Evolutionary conservation across 2,797 vertebrate genomes (phyloP).

Genomic region (Leuciscus waleckii): DNA sequence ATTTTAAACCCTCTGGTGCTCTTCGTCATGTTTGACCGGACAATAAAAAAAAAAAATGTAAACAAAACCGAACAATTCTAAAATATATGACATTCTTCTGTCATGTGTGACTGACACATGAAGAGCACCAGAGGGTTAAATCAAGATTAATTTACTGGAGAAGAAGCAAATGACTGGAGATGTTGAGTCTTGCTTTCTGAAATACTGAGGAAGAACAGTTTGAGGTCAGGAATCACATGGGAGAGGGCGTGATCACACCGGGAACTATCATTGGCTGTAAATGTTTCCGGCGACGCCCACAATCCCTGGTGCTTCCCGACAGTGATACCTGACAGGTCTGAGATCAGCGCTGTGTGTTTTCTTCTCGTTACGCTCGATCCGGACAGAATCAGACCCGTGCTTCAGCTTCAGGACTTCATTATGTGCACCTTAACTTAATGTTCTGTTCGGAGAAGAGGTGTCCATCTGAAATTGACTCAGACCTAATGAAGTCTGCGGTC

Average conservation of each 20-base stretch:
- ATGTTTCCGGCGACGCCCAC: neutral
- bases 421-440: constrained; percentile 20
- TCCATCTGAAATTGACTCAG: constrained; percentile 9
- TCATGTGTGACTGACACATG: accelerated
- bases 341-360: neutral
- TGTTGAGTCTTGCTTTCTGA: too few relatives aligned
- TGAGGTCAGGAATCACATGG: constrained; percentile 12
- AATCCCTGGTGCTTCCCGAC: constrained; percentile 6
- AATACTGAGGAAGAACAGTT: neutral
- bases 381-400: constrained; percentile 54
- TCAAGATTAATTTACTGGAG: neutral
- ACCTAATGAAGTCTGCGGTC: constrained; percentile 15
- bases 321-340: constrained; percentile 54
- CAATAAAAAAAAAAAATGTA: too few relatives aligned
- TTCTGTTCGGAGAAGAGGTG: neutral
- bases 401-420: constrained; percentile 28
- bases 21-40: too few relatives aligned
- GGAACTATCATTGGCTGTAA: neutral
- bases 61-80: too few relatives aligned
- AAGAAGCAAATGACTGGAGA: neutral
- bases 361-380: constrained; percentile 6
- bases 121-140: neutral
- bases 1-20: too few relatives aligned
- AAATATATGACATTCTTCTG: too few relatives aligned
- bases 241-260: neutral